phyloP scores from a whole-genome alignment of 2,888 invertebrate genomes.

The Adelphocoris suturalis region DNA sequence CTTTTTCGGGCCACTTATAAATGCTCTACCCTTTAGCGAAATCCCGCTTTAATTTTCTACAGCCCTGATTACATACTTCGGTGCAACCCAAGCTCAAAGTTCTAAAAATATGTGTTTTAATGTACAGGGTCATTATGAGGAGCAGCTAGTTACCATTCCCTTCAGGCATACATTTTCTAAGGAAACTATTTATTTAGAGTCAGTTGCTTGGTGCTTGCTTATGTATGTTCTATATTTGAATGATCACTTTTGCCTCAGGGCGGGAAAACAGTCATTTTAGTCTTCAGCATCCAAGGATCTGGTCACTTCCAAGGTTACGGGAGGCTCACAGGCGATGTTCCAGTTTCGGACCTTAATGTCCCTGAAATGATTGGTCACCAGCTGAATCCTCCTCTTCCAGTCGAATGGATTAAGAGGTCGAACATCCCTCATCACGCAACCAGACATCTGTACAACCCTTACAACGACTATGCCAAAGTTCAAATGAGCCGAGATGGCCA shows the following conservation, averaged over 20 bases:
- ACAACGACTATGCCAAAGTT: slow-evolving; percentile 82
- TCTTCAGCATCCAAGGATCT: slow-evolving; percentile 81
- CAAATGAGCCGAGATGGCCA: slow-evolving; percentile 83
- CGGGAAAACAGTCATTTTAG: slow-evolving; percentile 79
- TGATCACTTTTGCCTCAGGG: slow-evolving; percentile 76
- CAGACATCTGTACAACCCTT: slow-evolving; percentile 81
- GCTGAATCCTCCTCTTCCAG: slow-evolving; percentile 77
- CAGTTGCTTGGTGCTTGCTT: too few relatives aligned
- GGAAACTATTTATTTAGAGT: too few relatives aligned
- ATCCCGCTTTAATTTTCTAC: too few relatives aligned
- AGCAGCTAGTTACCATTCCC: too few relatives aligned
- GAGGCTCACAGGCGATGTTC: slow-evolving; percentile 76
- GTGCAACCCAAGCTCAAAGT: too few relatives aligned
- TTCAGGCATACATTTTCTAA: too few relatives aligned
- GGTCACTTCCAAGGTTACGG: slow-evolving; percentile 81
- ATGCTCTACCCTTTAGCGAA: too few relatives aligned
- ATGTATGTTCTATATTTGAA: too few relatives aligned
- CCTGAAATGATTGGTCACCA: slow-evolving; percentile 78
- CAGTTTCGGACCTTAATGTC: slow-evolving; percentile 77
- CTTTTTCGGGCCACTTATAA: too few relatives aligned
- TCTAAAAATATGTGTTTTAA: too few relatives aligned
- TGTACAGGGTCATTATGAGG: too few relatives aligned
- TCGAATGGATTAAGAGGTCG: slow-evolving; percentile 80
- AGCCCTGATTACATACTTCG: too few relatives aligned
- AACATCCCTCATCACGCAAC: slow-evolving; percentile 79